phyloP scores from a whole-genome alignment of 92 coral and sea anemone genomes.

The Zoanthus solanderi region DNA sequence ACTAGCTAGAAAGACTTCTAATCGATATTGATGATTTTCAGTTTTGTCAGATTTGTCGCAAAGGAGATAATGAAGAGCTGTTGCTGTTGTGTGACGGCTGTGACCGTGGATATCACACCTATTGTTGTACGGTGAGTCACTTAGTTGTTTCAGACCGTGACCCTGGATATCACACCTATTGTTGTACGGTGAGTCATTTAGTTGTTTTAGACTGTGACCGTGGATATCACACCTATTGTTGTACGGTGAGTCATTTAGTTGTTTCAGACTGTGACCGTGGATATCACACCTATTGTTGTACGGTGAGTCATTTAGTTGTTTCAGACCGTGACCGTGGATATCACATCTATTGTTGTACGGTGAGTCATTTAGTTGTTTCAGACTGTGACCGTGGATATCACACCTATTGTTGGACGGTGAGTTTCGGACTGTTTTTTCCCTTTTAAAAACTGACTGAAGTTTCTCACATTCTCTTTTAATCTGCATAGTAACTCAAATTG shows the following conservation, averaged over 20 bases:
- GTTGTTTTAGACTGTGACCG: conserved; percentile 57
- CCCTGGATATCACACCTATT: no score
- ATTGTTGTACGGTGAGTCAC: conserved; percentile 91
- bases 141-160: no score
- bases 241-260: neutral
- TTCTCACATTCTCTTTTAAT: no score
- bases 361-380: no score
- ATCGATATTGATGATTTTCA: conserved; percentile 8
- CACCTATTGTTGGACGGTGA: conserved; percentile 2
- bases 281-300: conserved; percentile 97
- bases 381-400: conserved; percentile 89
- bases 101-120: conserved; percentile 98
- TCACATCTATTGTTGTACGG: no score
- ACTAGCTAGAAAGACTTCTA: neutral
- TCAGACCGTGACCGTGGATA: no score
- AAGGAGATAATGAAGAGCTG: conserved; percentile 97
- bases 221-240: conserved; percentile 78
- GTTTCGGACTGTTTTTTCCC: neutral
- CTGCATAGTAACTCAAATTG: neutral
- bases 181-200: no score
- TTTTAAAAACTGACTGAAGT: no score
- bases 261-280: conserved; percentile 74
- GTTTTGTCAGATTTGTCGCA: conserved; percentile 99
- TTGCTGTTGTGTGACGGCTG: conserved; percentile 96
- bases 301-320: conserved; percentile 62